Percentiles rank a stretch among this genome's conserved stretches.
Conservation (phyloP, 2,797 vertebrate genomes). For the Hapalemur alaotrensis region DNA sequence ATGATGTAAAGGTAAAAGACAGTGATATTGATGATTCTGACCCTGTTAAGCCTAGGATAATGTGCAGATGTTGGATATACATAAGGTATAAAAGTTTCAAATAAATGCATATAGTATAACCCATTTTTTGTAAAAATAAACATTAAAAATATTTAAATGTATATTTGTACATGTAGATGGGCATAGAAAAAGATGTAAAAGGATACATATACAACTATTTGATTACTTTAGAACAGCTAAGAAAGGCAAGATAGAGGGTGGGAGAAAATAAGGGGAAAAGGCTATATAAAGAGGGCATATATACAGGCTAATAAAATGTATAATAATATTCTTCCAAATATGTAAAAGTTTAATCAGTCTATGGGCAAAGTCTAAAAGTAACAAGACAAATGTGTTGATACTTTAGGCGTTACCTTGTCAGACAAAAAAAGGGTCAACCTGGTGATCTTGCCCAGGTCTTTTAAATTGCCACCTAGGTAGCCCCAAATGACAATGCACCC, state of each 20-base stretch:
- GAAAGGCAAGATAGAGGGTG: background rate
- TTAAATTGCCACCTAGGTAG: background rate
- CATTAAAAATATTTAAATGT: background rate
- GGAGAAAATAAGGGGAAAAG: background rate
- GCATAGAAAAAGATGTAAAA: background rate
- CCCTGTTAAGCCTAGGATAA: background rate
- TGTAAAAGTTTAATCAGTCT: background rate
- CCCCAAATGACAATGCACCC: background rate
- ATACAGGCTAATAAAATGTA: background rate
- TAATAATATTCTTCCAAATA: background rate
- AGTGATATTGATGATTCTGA: background rate
- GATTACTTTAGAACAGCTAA: background rate
- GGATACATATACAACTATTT: background rate
- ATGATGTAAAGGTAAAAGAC: background rate
- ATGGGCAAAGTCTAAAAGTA: background rate
- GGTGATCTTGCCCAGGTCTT: background rate
- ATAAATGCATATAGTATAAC: background rate
- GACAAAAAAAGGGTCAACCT: background rate
- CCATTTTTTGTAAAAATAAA: background rate
- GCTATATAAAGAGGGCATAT: background rate
- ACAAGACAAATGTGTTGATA: background rate
- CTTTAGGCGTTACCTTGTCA: background rate
- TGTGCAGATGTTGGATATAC: background rate
- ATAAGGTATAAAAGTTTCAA: background rate
- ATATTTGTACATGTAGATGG: background rate